Evolutionary conservation across 64 coral and sea anemone species (phyloP).

Genomic region (Pocillopora verrucosa): DNA sequence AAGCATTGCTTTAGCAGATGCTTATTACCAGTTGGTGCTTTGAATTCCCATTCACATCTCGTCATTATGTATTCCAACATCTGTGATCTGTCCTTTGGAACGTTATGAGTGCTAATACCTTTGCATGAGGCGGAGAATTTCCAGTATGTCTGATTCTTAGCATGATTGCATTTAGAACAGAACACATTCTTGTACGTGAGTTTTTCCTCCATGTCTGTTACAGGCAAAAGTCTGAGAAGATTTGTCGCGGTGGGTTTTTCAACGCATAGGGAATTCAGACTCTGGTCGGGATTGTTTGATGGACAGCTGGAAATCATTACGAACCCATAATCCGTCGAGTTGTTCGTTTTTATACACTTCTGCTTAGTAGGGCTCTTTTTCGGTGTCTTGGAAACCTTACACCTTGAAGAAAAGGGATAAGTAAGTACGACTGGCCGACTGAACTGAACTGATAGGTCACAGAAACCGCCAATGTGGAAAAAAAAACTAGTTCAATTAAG

Average conservation of each 20-base stretch:
- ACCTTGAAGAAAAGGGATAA: background rate
- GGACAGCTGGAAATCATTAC: slow-evolving; percentile 19
- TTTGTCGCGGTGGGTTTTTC: background rate
- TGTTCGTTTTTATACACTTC: background rate
- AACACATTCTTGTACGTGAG: slow-evolving; percentile 33
- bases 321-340: background rate
- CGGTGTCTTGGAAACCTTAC: background rate
- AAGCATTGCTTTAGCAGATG: background rate
- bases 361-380: background rate
- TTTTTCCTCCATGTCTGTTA: background rate
- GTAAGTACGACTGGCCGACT: too few relatives aligned
- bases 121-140: background rate
- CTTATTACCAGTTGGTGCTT: background rate
- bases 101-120: background rate
- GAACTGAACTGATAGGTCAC: too few relatives aligned
- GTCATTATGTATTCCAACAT: background rate
- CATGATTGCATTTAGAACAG: slow-evolving; percentile 34
- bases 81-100: background rate
- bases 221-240: slow-evolving; percentile 18
- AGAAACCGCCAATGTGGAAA: too few relatives aligned
- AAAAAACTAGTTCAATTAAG: too few relatives aligned
- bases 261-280: background rate
- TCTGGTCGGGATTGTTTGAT: background rate
- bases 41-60: background rate
- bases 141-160: slow-evolving; percentile 14